Evolutionary conservation across 1,140 invertebrate species (phyloP).

Genomic region (Lordiphosa collinella): DNA sequence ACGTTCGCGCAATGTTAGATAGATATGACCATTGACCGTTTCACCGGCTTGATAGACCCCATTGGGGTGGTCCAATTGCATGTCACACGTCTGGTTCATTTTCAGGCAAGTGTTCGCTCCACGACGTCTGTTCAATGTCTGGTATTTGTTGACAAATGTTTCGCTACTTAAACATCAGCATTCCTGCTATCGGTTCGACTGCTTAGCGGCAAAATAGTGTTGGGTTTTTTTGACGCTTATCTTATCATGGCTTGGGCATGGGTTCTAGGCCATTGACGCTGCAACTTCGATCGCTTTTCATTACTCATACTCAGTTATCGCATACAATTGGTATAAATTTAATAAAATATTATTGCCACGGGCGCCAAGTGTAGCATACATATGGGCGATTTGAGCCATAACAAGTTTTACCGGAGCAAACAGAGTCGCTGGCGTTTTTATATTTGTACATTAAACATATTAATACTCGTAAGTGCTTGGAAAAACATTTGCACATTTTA

Average conservation of each 20-base stretch:
- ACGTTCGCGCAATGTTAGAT: conserved; percentile 50
- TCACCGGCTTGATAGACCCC: conserved; percentile 54
- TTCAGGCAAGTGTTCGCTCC: conserved; percentile 16
- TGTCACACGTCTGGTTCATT: conserved; percentile 51
- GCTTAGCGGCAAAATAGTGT: conserved; percentile 2
- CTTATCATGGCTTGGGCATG: conserved; percentile 36
- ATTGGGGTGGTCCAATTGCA: conserved; percentile 53
- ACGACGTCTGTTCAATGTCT: conserved; percentile 32
- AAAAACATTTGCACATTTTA: too few species aligned
- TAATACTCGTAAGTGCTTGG: too few species aligned
- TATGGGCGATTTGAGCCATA: conserved; percentile 13
- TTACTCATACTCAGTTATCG: conserved; percentile 15
- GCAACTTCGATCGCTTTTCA: conserved; percentile 10
- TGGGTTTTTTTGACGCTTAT: conserved; percentile 43
- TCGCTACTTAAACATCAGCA: conserved; percentile 39
- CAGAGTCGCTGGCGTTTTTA: too few species aligned
- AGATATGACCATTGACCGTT: conserved; percentile 51
- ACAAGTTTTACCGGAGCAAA: too few species aligned
- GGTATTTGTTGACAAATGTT: conserved; percentile 33
- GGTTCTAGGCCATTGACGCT: conserved; percentile 11
- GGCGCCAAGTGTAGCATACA: conserved; percentile 34
- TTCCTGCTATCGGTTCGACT: conserved; percentile 33
- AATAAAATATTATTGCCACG: conserved; percentile 50
- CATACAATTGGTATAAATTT: conserved; percentile 43
- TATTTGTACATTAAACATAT: too few species aligned